These are phyloP conservation scores for Stenoptilia bipunctidactyla DNA, from an alignment of 2,888 invertebrate species.

Conservation along the genomic window DNA sequence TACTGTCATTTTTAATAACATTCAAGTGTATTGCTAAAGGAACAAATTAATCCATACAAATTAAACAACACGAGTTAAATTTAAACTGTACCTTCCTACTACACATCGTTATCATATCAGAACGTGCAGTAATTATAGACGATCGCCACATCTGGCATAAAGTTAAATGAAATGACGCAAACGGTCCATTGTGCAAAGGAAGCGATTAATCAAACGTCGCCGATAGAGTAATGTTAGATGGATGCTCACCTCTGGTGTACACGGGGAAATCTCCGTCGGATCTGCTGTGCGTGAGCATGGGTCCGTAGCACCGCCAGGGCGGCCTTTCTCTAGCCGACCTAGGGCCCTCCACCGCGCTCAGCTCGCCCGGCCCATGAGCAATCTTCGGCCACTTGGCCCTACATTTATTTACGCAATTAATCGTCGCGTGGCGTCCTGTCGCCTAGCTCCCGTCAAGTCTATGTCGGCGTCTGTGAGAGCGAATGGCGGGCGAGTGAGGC, in stretches of 20 bases:
- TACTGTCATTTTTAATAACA: no score
- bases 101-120: background rate
- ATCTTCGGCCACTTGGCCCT: conserved; percentile 40
- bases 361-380: conserved; percentile 51
- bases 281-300: conserved; percentile 87
- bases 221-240: background rate
- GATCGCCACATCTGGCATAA: no score
- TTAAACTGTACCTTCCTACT: no score
- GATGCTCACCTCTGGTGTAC: conserved; percentile 79
- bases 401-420: conserved; percentile 19
- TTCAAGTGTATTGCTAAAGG: no score
- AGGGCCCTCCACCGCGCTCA: conserved; percentile 67
- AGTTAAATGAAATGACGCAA: no score
- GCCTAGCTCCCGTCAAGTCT: conserved; percentile 27
- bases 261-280: conserved; percentile 89
- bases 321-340: conserved; percentile 61
- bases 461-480: conserved; percentile 54
- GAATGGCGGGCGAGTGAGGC: conserved; percentile 38
- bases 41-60: no score
- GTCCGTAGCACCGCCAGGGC: conserved; percentile 75
- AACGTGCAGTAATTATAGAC: background rate
- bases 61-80: no score
- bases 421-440: conserved; percentile 9
- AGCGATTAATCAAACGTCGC: no score
- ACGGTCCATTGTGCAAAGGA: no score